phyloP scores from a whole-genome alignment of 2,797 vertebrate species.

The Acomys russatus region DNA sequence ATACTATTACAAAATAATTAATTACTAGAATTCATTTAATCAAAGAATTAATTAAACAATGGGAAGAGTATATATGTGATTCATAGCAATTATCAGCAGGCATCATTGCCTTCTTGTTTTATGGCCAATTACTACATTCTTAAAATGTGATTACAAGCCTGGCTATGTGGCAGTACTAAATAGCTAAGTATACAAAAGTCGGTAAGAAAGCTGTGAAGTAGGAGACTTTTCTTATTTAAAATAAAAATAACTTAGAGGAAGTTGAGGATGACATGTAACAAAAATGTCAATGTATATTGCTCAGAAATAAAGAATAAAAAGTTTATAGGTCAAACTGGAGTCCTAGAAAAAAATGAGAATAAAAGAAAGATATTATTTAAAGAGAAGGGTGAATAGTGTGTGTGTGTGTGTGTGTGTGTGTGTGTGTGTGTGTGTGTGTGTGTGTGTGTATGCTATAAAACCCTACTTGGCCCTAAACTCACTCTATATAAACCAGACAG shows the following conservation, averaged over 20 bases:
- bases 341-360: not conserved
- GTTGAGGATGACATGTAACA: not conserved
- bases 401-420: too few species aligned
- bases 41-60: not conserved
- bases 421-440: too few species aligned
- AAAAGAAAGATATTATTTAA: not conserved
- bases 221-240: not conserved
- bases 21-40: not conserved
- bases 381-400: not conserved
- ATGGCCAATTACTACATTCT: not conserved
- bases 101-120: not conserved
- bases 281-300: not conserved
- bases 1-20: not conserved
- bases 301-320: not conserved
- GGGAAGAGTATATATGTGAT: not conserved
- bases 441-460: not conserved
- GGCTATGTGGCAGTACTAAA: not conserved
- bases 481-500: not conserved
- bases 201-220: not conserved
- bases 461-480: not conserved
- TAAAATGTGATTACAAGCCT: not conserved
- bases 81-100: not conserved
- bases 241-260: not conserved
- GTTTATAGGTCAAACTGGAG: not conserved
- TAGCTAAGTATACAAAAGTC: not conserved